Conservation (phyloP, 2,797 vertebrate genomes). For the Hapalemur alaotrensis region DNA sequence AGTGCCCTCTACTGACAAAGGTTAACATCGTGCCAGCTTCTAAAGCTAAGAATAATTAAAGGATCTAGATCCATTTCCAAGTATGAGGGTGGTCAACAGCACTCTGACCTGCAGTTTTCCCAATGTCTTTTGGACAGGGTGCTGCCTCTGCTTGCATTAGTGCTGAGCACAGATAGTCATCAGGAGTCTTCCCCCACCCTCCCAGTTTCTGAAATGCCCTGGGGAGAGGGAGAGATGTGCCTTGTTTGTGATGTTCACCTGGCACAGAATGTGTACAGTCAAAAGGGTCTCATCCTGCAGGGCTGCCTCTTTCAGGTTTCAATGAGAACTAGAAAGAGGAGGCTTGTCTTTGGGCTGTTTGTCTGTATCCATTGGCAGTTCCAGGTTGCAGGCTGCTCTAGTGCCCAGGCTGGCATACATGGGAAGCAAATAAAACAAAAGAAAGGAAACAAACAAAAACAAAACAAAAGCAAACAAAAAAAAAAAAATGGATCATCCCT, state of each 20-base stretch:
- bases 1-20: not conserved
- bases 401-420: not conserved
- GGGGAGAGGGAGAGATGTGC: accelerated
- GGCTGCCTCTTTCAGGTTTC: not conserved
- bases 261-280: not conserved
- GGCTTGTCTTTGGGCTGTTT: not conserved
- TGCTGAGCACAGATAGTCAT: not conserved
- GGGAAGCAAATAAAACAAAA: not conserved
- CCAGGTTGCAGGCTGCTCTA: not conserved
- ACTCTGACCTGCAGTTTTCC: not conserved
- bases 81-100: no score
- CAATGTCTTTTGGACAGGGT: no score
- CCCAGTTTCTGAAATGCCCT: not conserved
- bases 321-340: not conserved
- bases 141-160: not conserved
- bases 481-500: no score
- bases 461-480: not conserved
- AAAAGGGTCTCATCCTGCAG: not conserved
- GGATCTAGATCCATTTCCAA: not conserved
- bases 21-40: not conserved
- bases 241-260: not conserved
- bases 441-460: not conserved
- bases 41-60: not conserved
- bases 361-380: not conserved
- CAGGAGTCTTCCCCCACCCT: not conserved